phyloP scores from a whole-genome alignment of 2,888 invertebrate species.

The Ichneumoninae sp. region DNA sequence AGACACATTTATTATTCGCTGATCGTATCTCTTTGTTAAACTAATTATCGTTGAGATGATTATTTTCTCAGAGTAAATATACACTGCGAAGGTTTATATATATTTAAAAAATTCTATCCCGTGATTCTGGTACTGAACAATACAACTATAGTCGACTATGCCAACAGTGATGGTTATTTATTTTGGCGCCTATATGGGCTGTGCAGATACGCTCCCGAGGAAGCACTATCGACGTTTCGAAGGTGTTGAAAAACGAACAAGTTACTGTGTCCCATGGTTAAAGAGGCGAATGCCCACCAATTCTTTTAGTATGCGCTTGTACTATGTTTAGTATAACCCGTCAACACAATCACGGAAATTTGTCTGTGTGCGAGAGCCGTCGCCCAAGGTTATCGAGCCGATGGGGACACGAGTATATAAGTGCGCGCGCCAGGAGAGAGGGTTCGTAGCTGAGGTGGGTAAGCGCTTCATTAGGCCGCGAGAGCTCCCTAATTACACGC shows the following conservation, averaged over 20 bases:
- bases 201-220: slow-evolving; percentile 29
- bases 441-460: slow-evolving; percentile 82
- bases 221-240: slow-evolving; percentile 78
- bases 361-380: slow-evolving; percentile 49
- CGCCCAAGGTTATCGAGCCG: slow-evolving; percentile 71
- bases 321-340: background rate
- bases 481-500: slow-evolving; percentile 84
- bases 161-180: slow-evolving; percentile 22
- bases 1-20: background rate
- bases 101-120: slow-evolving; percentile 69
- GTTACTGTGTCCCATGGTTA: slow-evolving; percentile 57
- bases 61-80: slow-evolving; percentile 75
- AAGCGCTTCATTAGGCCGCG: slow-evolving; percentile 85
- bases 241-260: slow-evolving; percentile 74
- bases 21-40: background rate
- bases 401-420: slow-evolving; percentile 70
- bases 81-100: slow-evolving; percentile 73
- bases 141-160: slow-evolving; percentile 46
- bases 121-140: slow-evolving; percentile 34
- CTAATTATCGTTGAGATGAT: background rate
- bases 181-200: slow-evolving; percentile 27
- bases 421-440: slow-evolving; percentile 67
- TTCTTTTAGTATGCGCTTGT: slow-evolving; percentile 54
- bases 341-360: slow-evolving; percentile 24
- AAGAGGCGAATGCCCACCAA: slow-evolving; percentile 54